Evolutionary conservation across 1,140 invertebrate species (phyloP).

Genomic region (Varroa destructor): DNA sequence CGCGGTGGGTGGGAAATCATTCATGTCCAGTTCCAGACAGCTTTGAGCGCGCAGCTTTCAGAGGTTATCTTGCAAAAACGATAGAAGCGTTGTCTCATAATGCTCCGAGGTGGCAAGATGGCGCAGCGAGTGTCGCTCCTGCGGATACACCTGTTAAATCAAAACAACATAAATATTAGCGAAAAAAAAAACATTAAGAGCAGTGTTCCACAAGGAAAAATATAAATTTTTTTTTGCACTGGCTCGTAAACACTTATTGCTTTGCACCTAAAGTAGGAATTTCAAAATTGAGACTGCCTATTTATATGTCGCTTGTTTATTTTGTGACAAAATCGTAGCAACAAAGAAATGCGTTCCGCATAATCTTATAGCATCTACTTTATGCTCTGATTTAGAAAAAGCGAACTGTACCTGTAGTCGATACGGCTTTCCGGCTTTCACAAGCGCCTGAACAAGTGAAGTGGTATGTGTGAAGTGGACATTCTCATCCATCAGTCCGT

Average conservation of each 20-base stretch:
- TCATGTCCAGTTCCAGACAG: no score
- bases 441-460: conserved; percentile 70
- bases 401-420: conserved; percentile 55
- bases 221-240: not conserved
- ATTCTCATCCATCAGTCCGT: conserved; percentile 96
- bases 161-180: conserved; percentile 29
- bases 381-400: no score
- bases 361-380: no score
- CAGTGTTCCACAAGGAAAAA: not conserved
- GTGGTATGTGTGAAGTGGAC: conserved; percentile 97
- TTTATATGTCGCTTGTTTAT: no score
- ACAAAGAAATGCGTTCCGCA: no score
- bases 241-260: conserved; percentile 4
- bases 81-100: conserved; percentile 80
- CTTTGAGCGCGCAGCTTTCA: conserved; percentile 31
- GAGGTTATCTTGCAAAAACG: conserved; percentile 78
- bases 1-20: no score
- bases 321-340: no score
- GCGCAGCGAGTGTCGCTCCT: conserved; percentile 80
- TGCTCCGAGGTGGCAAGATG: conserved; percentile 86
- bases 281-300: not conserved
- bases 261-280: not conserved
- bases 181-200: conserved; percentile 14
- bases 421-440: conserved; percentile 82
- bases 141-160: conserved; percentile 62